Evolutionary conservation across 2,888 invertebrate genomes (phyloP).

Genomic region (Stratiomys singularior): DNA sequence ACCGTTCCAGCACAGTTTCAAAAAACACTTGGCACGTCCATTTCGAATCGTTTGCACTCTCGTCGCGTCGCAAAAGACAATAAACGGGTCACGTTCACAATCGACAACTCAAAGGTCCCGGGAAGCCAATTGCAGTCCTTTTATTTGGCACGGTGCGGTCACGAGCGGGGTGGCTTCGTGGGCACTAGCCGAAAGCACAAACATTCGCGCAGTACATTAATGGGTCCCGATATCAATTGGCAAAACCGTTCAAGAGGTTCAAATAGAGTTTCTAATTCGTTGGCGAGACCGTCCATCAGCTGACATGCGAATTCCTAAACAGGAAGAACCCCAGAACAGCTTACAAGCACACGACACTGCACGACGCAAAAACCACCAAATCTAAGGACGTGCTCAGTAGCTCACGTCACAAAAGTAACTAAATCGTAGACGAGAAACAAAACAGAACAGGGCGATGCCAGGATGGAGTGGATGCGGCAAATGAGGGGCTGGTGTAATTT

Average conservation of each 20-base stretch:
- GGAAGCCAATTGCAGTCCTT: conserved; percentile 1
- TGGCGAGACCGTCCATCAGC: conserved; percentile 41
- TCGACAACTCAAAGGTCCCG: conserved; percentile 17
- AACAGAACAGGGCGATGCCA: conserved; percentile 12
- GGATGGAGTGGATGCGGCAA: conserved; percentile 2
- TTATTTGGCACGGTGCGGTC: background rate
- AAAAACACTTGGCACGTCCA: conserved; percentile 40
- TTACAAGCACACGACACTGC: conserved; percentile 26
- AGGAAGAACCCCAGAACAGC: conserved; percentile 22
- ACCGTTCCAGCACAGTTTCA: conserved; percentile 24
- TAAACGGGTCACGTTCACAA: conserved; percentile 27
- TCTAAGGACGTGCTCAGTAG: conserved; percentile 59
- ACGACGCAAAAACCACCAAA: conserved; percentile 35
- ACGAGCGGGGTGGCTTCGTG: conserved; percentile 5
- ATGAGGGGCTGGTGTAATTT: conserved; percentile 4
- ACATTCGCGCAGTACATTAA: background rate
- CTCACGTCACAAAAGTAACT: conserved; percentile 67
- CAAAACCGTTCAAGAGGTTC: background rate
- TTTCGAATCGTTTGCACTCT: conserved; percentile 28
- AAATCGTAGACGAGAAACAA: conserved; percentile 54
- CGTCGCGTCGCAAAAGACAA: conserved; percentile 22
- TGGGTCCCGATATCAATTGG: background rate
- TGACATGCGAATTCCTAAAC: conserved; percentile 32
- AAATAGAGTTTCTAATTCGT: background rate
- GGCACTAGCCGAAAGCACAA: conserved; percentile 45